These are phyloP conservation scores for Pimpla rufipes DNA, from an alignment of 2,888 invertebrate genomes.

Conservation along the genomic window DNA sequence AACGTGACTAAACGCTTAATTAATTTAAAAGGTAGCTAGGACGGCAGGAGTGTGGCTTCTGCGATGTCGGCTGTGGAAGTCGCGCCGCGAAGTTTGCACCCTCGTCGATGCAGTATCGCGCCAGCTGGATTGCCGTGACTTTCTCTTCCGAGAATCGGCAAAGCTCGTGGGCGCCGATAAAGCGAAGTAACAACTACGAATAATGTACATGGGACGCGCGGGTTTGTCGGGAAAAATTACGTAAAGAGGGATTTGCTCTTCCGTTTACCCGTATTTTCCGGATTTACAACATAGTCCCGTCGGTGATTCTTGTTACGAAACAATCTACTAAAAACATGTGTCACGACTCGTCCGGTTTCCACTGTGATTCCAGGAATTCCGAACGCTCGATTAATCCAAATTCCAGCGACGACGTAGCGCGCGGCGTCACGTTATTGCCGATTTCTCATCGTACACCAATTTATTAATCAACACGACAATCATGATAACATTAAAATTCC, in stretches of 20 bases:
- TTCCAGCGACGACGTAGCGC: background rate
- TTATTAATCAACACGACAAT: background rate
- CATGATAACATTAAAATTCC: background rate
- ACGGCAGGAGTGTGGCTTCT: conserved; percentile 67
- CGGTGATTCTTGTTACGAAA: conserved; percentile 31
- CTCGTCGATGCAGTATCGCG: conserved; percentile 36
- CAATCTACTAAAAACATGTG: conserved; percentile 50
- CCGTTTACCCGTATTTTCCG: background rate
- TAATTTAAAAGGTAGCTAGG: conserved; percentile 78
- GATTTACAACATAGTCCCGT: background rate
- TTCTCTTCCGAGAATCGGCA: background rate
- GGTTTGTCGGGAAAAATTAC: background rate
- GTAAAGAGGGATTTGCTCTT: background rate
- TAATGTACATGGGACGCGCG: background rate
- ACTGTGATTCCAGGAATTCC: conserved; percentile 17
- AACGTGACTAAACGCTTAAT: conserved; percentile 81
- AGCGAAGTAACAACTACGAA: background rate
- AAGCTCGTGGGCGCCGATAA: background rate
- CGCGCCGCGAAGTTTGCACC: conserved; percentile 50
- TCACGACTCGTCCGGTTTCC: conserved; percentile 23
- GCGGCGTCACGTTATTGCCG: background rate
- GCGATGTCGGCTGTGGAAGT: conserved; percentile 45
- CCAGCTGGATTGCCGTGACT: background rate
- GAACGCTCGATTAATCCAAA: conserved; percentile 5
- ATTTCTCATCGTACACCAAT: background rate